Evolutionary conservation across 2,888 invertebrate genomes (phyloP), one percentile per base, ranked within the genome.

Genomic region (Caenorhabditis sulstoni): DNA sequence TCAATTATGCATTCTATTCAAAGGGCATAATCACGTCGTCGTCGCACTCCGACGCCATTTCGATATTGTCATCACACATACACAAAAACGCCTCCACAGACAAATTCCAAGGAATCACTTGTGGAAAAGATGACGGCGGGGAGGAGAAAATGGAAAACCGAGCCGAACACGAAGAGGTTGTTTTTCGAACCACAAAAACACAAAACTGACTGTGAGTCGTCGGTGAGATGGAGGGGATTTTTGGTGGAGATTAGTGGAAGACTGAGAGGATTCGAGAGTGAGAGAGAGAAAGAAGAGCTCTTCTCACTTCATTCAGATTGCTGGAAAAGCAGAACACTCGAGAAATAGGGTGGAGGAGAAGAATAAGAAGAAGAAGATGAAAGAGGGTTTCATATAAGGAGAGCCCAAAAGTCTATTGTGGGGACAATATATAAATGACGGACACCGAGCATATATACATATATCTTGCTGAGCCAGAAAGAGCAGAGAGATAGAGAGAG

Each of bases 1-100:
- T 61, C 68, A 68, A 68, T 68, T 68, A 68, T 41, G 52, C 50
- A 44, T 68, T 68, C 68, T 68, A 68, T 68, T 68, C 59, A 59
- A 29, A 14, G 14, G 18, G 44, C 20, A 16, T 41, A 14, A 41
- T 14, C 41, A 41, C 41, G 14, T 41, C 41, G 12, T 4, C 11
- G 4, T 29, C 29, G 29, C 29, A n/a, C 29, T 29, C 7, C 29
- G 29, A 29, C 29, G 29, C 29, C 29, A 29, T 29, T 29, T 29
- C 29, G 29, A 29, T 29, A 7, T 29, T 29, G 29, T 29, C 29
- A 29, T 29, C 29, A 7, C 29, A 29, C 29, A n/a, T n/a, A n/a
- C n/a, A n/a, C n/a, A n/a, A 29, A 29, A 29, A 29, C 29, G 29
- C 29, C 29, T 29, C 29, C 29, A 29, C 29, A 29, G 4, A 29